Conservation (phyloP, 2,888 invertebrate genomes). For the Saturnia pavonia region DNA sequence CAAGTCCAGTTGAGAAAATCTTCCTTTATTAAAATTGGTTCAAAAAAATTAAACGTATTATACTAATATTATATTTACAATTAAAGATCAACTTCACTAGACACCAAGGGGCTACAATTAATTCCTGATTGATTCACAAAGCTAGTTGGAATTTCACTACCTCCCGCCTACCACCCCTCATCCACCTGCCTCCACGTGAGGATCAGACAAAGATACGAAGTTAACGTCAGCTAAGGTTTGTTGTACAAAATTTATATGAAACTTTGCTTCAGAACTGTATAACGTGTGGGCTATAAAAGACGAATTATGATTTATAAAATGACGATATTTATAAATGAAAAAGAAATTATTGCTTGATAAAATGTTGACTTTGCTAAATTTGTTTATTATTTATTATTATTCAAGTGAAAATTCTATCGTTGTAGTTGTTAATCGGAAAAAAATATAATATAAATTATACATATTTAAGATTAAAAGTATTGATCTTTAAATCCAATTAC, state of each 20-base stretch:
- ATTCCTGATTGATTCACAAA: conserved; percentile 77
- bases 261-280: conserved; percentile 59
- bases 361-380: neutral
- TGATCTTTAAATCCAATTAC: too few species aligned
- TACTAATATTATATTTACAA: neutral
- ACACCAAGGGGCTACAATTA: conserved; percentile 65
- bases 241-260: conserved; percentile 77
- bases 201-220: conserved; percentile 77
- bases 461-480: neutral
- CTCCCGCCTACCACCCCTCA: conserved; percentile 35
- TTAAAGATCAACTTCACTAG: conserved; percentile 48
- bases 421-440: neutral
- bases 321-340: neutral
- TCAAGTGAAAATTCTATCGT: neutral
- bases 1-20: too few species aligned
- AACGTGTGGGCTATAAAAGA: conserved; percentile 39
- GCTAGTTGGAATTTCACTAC: conserved; percentile 63
- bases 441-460: neutral
- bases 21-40: neutral
- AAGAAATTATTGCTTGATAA: neutral
- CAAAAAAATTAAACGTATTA: neutral
- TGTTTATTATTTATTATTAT: neutral
- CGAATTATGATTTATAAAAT: conserved; percentile 31
- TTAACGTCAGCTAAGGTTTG: conserved; percentile 73
- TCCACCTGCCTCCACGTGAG: conserved; percentile 57